Evolutionary conservation across 2,113 vertebrate genomes (phyloP).

Genomic region (Isurus oxyrinchus): DNA sequence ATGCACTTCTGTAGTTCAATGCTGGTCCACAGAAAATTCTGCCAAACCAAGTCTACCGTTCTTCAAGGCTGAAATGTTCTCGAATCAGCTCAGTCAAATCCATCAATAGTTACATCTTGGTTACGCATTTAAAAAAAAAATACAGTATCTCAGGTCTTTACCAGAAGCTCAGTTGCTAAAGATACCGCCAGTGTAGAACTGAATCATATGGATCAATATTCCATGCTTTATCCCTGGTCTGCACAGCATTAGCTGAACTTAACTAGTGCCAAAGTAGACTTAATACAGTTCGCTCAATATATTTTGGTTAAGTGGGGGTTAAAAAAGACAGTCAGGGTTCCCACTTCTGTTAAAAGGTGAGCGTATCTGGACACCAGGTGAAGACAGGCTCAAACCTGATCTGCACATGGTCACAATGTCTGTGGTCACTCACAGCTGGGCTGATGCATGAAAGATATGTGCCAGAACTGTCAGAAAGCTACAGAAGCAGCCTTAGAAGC

Average conservation of each 20-base stretch:
- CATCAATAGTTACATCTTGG: neutral
- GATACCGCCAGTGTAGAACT: neutral
- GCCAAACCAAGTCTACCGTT: neutral
- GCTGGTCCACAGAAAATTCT: too few relatives aligned
- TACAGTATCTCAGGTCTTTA: too few relatives aligned
- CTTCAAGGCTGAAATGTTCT: neutral
- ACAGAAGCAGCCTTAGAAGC: neutral
- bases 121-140: neutral
- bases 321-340: neutral
- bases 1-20: neutral
- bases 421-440: neutral
- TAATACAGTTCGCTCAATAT: neutral
- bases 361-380: neutral
- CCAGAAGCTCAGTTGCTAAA: neutral
- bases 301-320: neutral
- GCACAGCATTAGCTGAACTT: neutral
- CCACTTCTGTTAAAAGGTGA: neutral
- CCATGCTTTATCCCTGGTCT: neutral
- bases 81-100: neutral
- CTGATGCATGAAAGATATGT: neutral
- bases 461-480: neutral
- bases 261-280: neutral
- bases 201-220: neutral
- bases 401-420: neutral
- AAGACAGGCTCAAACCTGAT: neutral